phyloP scores from a whole-genome alignment of 2,797 vertebrate species.

The Denticeps clupeoides region DNA sequence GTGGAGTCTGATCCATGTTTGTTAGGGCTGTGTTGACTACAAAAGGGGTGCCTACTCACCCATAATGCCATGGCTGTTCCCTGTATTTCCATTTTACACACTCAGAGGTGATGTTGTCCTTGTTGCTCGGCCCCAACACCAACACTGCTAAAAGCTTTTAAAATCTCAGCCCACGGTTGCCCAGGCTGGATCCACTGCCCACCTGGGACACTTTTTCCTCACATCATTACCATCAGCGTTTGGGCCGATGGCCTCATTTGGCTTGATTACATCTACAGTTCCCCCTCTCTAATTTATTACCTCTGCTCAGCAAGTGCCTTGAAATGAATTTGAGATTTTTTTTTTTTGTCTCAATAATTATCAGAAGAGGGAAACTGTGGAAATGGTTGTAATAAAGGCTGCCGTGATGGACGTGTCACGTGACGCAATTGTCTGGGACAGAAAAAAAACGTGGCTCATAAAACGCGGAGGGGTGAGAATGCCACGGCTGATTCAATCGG shows the following conservation, averaged over 20 bases:
- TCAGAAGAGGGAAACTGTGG: neutral
- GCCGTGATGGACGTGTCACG: neutral
- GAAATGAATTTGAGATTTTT: conserved; percentile 38
- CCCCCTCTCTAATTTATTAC: conserved; percentile 38
- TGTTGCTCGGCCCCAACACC: too few relatives aligned
- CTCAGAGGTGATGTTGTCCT: too few relatives aligned
- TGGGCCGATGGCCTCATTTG: conserved; percentile 48
- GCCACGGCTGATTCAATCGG: neutral
- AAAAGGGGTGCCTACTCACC: too few relatives aligned
- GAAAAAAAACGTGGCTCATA: too few relatives aligned
- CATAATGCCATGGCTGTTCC: too few relatives aligned
- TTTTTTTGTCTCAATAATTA: neutral
- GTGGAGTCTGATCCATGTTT: too few relatives aligned
- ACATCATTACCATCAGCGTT: conserved; percentile 47
- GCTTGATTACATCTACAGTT: conserved; percentile 47
- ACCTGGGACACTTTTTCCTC: conserved; percentile 32
- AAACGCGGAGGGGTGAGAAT: too few relatives aligned
- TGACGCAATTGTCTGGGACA: too few relatives aligned
- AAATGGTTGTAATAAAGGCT: neutral
- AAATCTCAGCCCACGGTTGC: too few relatives aligned
- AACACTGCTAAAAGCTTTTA: too few relatives aligned
- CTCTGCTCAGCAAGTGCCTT: conserved; percentile 38
- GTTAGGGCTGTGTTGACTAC: too few relatives aligned
- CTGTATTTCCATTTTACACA: too few relatives aligned
- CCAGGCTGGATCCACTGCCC: conserved; percentile 27